Evolutionary conservation across 2,888 invertebrate species (phyloP).

Genomic region (Apantesis nais): DNA sequence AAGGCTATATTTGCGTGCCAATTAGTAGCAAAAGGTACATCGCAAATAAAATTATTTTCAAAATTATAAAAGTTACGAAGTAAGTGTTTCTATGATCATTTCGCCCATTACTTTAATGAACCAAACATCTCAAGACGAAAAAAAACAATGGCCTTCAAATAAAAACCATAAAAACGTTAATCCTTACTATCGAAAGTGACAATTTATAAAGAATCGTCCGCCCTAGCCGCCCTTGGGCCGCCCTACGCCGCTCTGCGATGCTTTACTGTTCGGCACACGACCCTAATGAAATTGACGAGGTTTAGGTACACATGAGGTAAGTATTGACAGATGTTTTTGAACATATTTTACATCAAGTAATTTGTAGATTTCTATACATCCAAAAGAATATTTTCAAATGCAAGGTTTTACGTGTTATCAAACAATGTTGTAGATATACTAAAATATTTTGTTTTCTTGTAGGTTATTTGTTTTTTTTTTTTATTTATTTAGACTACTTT

Average conservation of each 20-base stretch:
- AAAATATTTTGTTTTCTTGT: not conserved
- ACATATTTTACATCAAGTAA: conserved; percentile 17
- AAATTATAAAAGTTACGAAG: not conserved
- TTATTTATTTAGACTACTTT: not conserved
- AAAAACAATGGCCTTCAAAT: conserved; percentile 50
- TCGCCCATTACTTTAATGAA: not conserved
- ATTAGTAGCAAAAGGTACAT: too few species aligned
- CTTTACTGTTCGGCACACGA: conserved; percentile 63
- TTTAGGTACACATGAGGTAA: conserved; percentile 28
- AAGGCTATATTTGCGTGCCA: too few species aligned
- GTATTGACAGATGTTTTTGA: conserved; percentile 36
- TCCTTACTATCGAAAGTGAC: conserved; percentile 63
- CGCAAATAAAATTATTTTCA: too few species aligned
- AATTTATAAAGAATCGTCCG: conserved; percentile 65
- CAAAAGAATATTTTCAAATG: not conserved
- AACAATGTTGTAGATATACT: not conserved
- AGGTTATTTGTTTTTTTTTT: not conserved
- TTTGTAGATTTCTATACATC: not conserved
- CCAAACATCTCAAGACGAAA: conserved; percentile 12
- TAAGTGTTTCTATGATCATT: not conserved
- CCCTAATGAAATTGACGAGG: conserved; percentile 78
- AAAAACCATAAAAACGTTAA: conserved; percentile 54
- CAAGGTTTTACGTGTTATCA: not conserved
- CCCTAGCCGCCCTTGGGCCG: conserved; percentile 30
- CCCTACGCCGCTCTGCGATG: conserved; percentile 54